phyloP scores from a whole-genome alignment of 2,888 invertebrate genomes.

The Pocota personata region DNA sequence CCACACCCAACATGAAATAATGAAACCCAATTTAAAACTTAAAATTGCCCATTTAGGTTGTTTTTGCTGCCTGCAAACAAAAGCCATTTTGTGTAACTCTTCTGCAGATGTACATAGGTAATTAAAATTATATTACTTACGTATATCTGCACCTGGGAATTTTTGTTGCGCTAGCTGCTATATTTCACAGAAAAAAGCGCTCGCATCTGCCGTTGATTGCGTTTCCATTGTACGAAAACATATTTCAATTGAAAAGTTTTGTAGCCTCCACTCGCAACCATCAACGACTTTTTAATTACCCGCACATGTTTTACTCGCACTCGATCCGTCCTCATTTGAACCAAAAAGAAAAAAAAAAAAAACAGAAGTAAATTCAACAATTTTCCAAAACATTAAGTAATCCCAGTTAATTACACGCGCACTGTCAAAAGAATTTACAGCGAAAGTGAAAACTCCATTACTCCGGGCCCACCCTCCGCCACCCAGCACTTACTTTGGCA shows the following conservation, averaged over 20 bases:
- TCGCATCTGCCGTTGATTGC: constrained; percentile 39
- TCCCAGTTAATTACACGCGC: constrained; percentile 62
- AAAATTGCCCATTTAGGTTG: neutral
- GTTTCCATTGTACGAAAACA: constrained; percentile 33
- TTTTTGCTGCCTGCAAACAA: neutral
- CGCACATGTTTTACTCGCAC: constrained; percentile 44
- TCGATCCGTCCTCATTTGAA: constrained; percentile 5
- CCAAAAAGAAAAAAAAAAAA: too few species aligned
- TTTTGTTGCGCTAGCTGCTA: constrained; percentile 6
- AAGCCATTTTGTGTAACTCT: neutral
- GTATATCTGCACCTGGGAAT: constrained; percentile 5
- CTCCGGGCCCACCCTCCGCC: neutral
- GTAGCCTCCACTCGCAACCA: neutral
- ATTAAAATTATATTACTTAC: constrained; percentile 48
- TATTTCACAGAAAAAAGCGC: neutral
- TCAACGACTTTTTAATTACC: constrained; percentile 67
- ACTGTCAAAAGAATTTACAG: constrained; percentile 70
- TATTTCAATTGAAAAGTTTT: constrained; percentile 43
- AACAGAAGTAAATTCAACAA: constrained; percentile 60
- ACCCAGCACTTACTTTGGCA: constrained; percentile 13
- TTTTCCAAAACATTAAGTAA: constrained; percentile 71
- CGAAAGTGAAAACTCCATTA: constrained; percentile 51
- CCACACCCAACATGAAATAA: neutral
- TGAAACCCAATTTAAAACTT: neutral
- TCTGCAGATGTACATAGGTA: constrained; percentile 4